Conservation (phyloP, 2,888 invertebrate species). For the Parelbella ahira region DNA sequence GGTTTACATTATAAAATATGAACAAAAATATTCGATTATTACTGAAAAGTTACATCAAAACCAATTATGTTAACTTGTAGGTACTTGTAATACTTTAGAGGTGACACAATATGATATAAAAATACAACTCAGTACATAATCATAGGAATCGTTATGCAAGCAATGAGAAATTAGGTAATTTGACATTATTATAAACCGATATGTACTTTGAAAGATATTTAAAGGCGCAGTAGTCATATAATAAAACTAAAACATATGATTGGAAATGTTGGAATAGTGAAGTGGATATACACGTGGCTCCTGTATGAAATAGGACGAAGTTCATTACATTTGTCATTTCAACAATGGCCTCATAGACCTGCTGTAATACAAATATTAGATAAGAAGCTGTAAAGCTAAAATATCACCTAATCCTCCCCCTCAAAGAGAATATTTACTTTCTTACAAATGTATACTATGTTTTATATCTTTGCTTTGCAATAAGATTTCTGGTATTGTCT, state of each 20-base stretch:
- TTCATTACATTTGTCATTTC: slow-evolving; percentile 35
- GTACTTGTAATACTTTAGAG: slow-evolving; percentile 65
- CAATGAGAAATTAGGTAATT: slow-evolving; percentile 47
- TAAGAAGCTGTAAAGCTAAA: slow-evolving; percentile 76
- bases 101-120: slow-evolving; percentile 39
- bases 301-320: slow-evolving; percentile 36
- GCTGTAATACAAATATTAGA: slow-evolving; percentile 50
- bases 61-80: slow-evolving; percentile 40
- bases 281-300: slow-evolving; percentile 12
- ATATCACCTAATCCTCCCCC: slow-evolving; percentile 70
- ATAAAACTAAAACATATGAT: slow-evolving; percentile 28
- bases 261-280: slow-evolving; percentile 9
- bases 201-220: slow-evolving; percentile 62
- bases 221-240: slow-evolving; percentile 32
- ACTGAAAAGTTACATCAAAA: no score
- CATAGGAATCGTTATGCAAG: slow-evolving; percentile 37
- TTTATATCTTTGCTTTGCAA: slow-evolving; percentile 68
- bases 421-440: slow-evolving; percentile 56
- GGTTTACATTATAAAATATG: no score
- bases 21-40: no score
- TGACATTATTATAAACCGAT: slow-evolving; percentile 62
- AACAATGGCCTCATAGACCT: slow-evolving; percentile 60
- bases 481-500: slow-evolving; percentile 65
- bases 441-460: slow-evolving; percentile 45
- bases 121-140: slow-evolving; percentile 34